phyloP scores from a whole-genome alignment of 2,113 vertebrate species.

The Anarrhichthys ocellatus region DNA sequence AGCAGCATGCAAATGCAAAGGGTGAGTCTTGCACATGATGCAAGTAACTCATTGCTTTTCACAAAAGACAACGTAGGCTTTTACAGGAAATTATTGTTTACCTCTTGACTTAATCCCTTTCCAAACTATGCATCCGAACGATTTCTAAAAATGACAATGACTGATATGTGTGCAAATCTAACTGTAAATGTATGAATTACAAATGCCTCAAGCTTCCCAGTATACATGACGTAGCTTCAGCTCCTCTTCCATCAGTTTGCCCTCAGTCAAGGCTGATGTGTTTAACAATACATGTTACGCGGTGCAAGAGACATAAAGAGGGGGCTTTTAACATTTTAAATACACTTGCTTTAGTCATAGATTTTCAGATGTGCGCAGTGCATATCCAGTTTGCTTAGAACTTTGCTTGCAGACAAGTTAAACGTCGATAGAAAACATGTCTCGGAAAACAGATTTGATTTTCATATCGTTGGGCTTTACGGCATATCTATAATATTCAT shows the following conservation, averaged over 20 bases:
- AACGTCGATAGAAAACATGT: neutral
- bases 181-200: neutral
- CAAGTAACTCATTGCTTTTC: neutral
- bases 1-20: neutral
- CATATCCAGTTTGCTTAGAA: neutral
- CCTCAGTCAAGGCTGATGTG: neutral
- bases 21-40: neutral
- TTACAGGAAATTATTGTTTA: neutral
- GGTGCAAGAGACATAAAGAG: neutral
- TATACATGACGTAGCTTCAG: neutral
- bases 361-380: neutral
- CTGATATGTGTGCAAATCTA: neutral
- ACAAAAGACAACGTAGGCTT: neutral
- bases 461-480: conserved; percentile 8
- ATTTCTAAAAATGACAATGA: neutral
- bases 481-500: neutral
- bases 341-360: neutral
- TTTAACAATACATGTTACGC: neutral
- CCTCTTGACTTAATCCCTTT: neutral
- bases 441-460: conserved; percentile 19
- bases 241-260: neutral
- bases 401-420: neutral
- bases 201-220: neutral
- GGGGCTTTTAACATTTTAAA: conserved; percentile 4
- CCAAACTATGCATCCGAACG: neutral